Base-by-base conservation (phyloP, 2,797 vertebrate genomes). In the Crocidura indochinensis region DNA sequence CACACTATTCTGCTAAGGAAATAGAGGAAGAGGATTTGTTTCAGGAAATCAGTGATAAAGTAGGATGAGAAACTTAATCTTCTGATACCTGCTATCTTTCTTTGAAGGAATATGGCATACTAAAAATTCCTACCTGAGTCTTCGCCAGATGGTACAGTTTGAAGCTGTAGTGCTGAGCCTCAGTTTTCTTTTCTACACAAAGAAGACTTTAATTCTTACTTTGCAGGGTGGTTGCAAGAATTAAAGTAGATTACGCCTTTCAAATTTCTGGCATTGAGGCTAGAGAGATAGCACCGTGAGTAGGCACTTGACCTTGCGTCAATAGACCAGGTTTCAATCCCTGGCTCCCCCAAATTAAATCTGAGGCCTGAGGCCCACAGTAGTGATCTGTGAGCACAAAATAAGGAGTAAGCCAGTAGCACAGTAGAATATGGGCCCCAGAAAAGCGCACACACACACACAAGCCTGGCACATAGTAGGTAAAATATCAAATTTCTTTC, bases 61-160 rank as follows among this genome's bases (percentile, higher is more conserved):
- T 89, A 11, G 47, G 65, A 87, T 78, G 84, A 90, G 69, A 78
- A 87, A 79, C 72, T 68, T 95, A 92, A 94, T 95, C 90, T 94
- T 94, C 90, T 92, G 89, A 95, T 92, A 96, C 3, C 29, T 72
- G 74, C 89, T 96, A 93, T 96, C 94, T 95, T 94, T 93, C 78
- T 74, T 67, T 87, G 75, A 90, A 29, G 87, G 47, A 82, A 27
- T 90, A 56, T 76, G 94, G 29, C 91, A 56, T 79, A 93, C 22
- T 91, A 80, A 91, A 83, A 95, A 94, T 96, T 95, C 87, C 64
- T 93, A 51, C 73, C 77, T 74, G 69, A 67, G 46, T 64, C 84
- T 72, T 65, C 51, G 11, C 19, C 47, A 92, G 49, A n/a, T 85
- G 85, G 72, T 91, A 82, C 27, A 75, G 56, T 49, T 76, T 90